Conservation (phyloP, 2,888 invertebrate genomes). For the Adela reaumurella region DNA sequence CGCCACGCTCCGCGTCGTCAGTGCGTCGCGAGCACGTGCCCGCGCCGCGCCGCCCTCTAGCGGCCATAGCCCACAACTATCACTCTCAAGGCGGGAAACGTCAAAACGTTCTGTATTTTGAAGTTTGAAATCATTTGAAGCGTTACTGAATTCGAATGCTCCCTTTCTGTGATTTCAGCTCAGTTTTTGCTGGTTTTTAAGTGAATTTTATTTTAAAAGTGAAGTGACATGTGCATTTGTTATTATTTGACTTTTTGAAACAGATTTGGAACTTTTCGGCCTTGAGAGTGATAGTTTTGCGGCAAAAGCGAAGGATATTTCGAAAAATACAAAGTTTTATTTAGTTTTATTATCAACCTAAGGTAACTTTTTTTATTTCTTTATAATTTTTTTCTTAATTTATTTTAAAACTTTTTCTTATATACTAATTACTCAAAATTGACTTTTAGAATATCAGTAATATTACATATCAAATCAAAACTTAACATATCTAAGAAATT, state of each 20-base stretch:
- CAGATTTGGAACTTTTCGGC: neutral
- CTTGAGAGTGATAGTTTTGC: neutral
- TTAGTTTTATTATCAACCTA: neutral
- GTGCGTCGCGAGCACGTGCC: conserved; percentile 8
- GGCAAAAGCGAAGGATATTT: neutral
- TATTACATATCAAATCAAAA: neutral
- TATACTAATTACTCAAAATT: neutral
- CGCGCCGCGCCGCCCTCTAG: conserved; percentile 11
- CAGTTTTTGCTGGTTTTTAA: no score
- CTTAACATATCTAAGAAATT: neutral
- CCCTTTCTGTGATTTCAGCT: no score
- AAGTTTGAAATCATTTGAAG: no score
- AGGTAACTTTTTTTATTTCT: neutral
- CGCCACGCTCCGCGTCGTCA: conserved; percentile 8
- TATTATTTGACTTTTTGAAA: no score
- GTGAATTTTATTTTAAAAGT: no score
- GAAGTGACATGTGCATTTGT: no score
- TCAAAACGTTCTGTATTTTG: neutral
- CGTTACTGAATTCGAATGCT: no score
- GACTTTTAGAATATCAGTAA: neutral
- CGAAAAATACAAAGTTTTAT: neutral
- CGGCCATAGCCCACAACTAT: conserved; percentile 1
- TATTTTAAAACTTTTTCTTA: neutral
- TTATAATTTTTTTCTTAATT: no score
- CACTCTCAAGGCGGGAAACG: neutral